These are phyloP conservation scores for Drosophila orosa DNA, from an alignment of 1,140 invertebrate genomes.

Conservation along the genomic window DNA sequence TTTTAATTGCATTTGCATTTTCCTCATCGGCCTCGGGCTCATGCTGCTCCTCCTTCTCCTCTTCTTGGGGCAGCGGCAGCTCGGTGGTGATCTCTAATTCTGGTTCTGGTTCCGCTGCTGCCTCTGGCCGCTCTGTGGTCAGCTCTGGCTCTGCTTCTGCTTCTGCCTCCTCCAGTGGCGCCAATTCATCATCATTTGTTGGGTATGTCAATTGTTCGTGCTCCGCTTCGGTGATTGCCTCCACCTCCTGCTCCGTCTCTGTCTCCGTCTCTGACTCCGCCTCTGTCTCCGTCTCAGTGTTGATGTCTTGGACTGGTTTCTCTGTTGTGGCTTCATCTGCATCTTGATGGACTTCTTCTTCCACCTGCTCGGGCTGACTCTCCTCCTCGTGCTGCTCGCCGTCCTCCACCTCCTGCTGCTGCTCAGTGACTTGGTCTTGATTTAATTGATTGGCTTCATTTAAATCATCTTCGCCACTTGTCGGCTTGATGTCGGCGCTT, in stretches of 20 bases:
- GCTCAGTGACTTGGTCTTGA: conserved; percentile 55
- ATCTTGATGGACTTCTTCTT: conserved; percentile 49
- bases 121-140: conserved; percentile 29
- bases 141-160: conserved; percentile 33
- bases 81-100: conserved; percentile 22
- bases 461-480: conserved; percentile 81
- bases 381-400: conserved; percentile 15
- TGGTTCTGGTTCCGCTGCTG: conserved; percentile 24
- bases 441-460: conserved; percentile 82
- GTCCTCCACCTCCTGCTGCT: conserved; percentile 5
- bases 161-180: conserved; percentile 57
- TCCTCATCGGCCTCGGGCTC: conserved; percentile 29
- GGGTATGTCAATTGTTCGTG: conserved; percentile 79
- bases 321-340: conserved; percentile 52
- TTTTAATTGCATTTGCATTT: conserved; percentile 80
- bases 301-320: conserved; percentile 37
- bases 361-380: conserved; percentile 27
- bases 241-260: conserved; percentile 34
- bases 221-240: conserved; percentile 73
- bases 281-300: conserved; percentile 28
- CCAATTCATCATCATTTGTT: conserved; percentile 83
- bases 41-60: conserved; percentile 5
- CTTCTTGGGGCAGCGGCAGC: not conserved
- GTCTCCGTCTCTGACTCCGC: conserved; percentile 27
- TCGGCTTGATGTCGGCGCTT: conserved; percentile 73